These are phyloP conservation scores for Gavia stellata DNA, from an alignment of 2,113 vertebrate genomes.

Conservation along the genomic window DNA sequence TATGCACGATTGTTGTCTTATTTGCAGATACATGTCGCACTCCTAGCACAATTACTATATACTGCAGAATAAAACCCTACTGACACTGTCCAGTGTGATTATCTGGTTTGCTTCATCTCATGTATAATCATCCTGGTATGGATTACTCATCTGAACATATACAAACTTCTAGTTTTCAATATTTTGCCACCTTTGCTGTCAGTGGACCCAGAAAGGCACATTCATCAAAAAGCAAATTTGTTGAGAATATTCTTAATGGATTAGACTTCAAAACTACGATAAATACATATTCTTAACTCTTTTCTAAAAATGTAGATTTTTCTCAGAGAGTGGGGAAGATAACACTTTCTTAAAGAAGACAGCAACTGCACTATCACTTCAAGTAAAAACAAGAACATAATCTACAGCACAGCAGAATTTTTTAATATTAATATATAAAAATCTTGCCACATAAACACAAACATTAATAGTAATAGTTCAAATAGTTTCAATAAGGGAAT, in stretches of 20 bases:
- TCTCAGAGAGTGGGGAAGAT: neutral
- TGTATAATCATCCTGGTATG: neutral
- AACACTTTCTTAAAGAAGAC: neutral
- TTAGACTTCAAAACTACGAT: neutral
- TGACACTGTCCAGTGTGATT: neutral
- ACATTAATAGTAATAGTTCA: neutral
- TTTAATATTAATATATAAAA: neutral
- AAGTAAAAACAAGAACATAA: neutral
- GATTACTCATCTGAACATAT: neutral
- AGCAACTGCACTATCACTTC: neutral
- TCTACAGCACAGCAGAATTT: neutral
- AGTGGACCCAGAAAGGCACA: neutral
- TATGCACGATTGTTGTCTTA: neutral
- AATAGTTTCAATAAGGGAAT: neutral
- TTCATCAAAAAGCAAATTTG: neutral
- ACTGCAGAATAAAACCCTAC: neutral
- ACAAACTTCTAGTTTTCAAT: neutral
- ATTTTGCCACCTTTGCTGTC: neutral
- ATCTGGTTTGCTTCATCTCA: neutral
- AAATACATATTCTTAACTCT: neutral
- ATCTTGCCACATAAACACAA: neutral
- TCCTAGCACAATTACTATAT: neutral
- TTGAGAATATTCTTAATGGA: neutral
- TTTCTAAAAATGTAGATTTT: neutral
- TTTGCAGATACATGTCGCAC: neutral